phyloP scores from a whole-genome alignment of 2,888 invertebrate genomes.

The Notodonta dromedarius region DNA sequence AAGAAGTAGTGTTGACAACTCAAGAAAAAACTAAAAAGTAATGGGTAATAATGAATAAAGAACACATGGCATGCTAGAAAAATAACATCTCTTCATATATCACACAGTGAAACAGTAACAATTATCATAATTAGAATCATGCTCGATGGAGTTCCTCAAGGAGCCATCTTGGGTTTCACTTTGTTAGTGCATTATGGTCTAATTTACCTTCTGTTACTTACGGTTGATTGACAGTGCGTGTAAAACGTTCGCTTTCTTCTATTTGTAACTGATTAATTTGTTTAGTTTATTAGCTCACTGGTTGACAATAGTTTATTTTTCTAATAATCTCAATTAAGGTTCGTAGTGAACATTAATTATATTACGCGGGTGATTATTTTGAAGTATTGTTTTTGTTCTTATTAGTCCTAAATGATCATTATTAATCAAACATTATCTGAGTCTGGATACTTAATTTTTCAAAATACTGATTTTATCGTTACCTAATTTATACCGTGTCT shows the following conservation, averaged over 20 bases:
- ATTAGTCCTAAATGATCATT: too few relatives aligned
- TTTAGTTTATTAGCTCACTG: slow-evolving; percentile 10
- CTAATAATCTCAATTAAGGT: neutral
- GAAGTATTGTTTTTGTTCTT: too few relatives aligned
- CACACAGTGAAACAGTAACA: slow-evolving; percentile 15
- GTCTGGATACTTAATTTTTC: too few relatives aligned
- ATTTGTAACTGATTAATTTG: slow-evolving; percentile 16
- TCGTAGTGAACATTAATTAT: too few relatives aligned
- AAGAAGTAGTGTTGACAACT: too few relatives aligned
- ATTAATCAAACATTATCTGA: too few relatives aligned
- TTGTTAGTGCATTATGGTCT: slow-evolving; percentile 4
- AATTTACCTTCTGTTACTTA: slow-evolving; percentile 22
- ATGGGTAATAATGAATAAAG: neutral
- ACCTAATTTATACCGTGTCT: too few relatives aligned
- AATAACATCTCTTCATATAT: slow-evolving; percentile 15
- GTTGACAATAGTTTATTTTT: neutral
- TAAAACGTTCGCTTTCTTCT: slow-evolving; percentile 28
- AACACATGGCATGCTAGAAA: neutral
- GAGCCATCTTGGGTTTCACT: neutral
- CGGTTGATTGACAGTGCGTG: slow-evolving; percentile 26
- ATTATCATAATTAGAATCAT: slow-evolving; percentile 27
- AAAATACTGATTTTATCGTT: too few relatives aligned
- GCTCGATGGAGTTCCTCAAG: slow-evolving; percentile 6
- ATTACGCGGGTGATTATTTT: too few relatives aligned
- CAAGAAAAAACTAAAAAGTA: too few relatives aligned